Base-by-base conservation (phyloP, 2,797 vertebrate genomes). In the Squalus acanthias region DNA sequence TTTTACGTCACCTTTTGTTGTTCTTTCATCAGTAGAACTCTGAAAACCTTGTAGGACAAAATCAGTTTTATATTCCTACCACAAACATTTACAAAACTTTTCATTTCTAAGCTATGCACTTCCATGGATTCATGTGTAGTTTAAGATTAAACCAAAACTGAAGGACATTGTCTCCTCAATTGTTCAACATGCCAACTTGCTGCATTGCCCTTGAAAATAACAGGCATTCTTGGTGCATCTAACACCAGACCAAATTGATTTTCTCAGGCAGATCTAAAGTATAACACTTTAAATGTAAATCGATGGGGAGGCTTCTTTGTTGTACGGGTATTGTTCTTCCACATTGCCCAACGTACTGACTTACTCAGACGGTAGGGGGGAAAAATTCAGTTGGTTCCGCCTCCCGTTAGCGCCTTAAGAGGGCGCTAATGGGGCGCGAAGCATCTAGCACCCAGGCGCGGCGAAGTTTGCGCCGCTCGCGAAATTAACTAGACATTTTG, bases 181-280 rank as follows among this genome's bases (percentile, higher is more conserved):
- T 39, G 39, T 24, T 69, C 91, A 46, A 46, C 65, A 69, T 46
- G 3, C 65, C 65, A 69, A 39, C n/a, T 46, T 93, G 63, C 91
- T 93, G 91, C 91, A 93, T 93, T 46, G 91, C 46, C 91, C 91
- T 93, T 93, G 91, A 93, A 39, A 46, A n/a, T 24, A 69, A 24
- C 17, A 93, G 65, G 63, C 63, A 93, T 93, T 33, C 65, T 69
- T 46, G 20, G 33, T 93, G 22, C 65, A 93, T 93, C 63, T 39
- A 93, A 93, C 91, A 46, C 91, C 91, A 69, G 91, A 93, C n/a
- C 65, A 69, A 46, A 93, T 93, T 93, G 91, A 93, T 93, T 93
- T 93, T 93, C n/a, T 69, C 65, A 65, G 63, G 33, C 33, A 93
- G 63, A 39, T 39, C n/a, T 93, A 33, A 69, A 93, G n/a, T 93